Percentiles rank a stretch among this genome's conserved stretches.
Evolutionary conservation across 2,888 invertebrate species (phyloP).

Genomic region (Ormyrus thymus): DNA sequence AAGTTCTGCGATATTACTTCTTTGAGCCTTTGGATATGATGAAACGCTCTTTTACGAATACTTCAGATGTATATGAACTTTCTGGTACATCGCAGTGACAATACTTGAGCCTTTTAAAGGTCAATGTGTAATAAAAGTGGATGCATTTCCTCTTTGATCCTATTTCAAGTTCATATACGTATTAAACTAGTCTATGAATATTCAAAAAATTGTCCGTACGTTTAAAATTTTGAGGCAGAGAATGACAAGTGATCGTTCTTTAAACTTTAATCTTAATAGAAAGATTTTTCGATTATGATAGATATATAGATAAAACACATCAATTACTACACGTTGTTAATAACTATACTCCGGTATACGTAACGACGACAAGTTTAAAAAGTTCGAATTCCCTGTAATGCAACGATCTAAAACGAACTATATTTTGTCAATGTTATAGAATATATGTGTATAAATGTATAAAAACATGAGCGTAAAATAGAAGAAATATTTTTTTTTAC

Average conservation of each 20-base stretch:
- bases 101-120: conserved; percentile 19
- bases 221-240: neutral
- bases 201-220: neutral
- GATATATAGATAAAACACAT: no score
- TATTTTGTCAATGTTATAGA: conserved; percentile 33
- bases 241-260: no score
- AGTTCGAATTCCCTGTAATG: conserved; percentile 19
- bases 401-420: conserved; percentile 28
- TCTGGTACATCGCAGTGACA: conserved; percentile 7
- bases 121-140: conserved; percentile 29
- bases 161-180: conserved; percentile 17
- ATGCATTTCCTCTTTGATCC: neutral
- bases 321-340: neutral
- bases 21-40: no score
- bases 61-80: no score
- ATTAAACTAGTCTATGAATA: conserved; percentile 38
- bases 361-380: neutral
- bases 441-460: conserved; percentile 36
- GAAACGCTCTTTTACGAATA: no score
- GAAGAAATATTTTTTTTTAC: conserved; percentile 46
- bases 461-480: conserved; percentile 17
- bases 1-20: no score
- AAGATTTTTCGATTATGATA: no score
- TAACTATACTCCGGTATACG: neutral
- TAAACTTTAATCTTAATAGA: no score